These are phyloP conservation scores for Mermis nigrescens DNA, from an alignment of 2,888 invertebrate genomes.

Conservation along the genomic window DNA sequence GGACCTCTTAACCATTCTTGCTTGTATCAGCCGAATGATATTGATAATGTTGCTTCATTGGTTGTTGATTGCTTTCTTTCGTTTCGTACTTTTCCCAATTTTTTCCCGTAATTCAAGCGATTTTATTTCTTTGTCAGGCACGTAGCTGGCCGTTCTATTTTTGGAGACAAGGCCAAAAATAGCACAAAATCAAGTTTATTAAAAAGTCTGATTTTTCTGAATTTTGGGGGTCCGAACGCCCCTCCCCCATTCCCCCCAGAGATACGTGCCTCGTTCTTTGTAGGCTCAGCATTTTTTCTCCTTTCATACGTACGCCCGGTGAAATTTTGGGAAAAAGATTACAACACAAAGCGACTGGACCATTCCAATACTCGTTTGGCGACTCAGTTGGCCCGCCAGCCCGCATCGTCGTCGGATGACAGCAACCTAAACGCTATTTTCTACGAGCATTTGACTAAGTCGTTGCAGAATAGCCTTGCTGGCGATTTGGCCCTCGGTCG, in stretches of 20 bases:
- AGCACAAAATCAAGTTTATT: too few species aligned
- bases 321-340: conserved; percentile 93
- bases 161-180: too few species aligned
- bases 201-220: too few species aligned
- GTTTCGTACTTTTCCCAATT: background rate
- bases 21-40: too few species aligned
- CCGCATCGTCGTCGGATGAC: conserved; percentile 41
- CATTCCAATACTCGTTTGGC: conserved; percentile 87
- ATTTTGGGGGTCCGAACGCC: too few species aligned
- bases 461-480: conserved; percentile 79
- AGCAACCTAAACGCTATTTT: conserved; percentile 97
- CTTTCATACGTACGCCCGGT: conserved; percentile 95
- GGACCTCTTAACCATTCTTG: too few species aligned
- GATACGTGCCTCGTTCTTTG: too few species aligned
- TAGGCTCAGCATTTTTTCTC: conserved; percentile 88
- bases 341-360: conserved; percentile 69
- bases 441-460: conserved; percentile 90
- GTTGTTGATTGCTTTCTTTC: background rate
- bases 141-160: too few species aligned
- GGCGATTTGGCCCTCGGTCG: conserved; percentile 72
- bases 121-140: too few species aligned
- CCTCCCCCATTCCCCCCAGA: too few species aligned
- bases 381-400: conserved; percentile 74
- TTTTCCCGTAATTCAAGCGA: too few species aligned
- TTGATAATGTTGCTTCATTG: conserved; percentile 1